phyloP scores from a whole-genome alignment of 2,797 vertebrate species.

The Gobio occitaniae region DNA sequence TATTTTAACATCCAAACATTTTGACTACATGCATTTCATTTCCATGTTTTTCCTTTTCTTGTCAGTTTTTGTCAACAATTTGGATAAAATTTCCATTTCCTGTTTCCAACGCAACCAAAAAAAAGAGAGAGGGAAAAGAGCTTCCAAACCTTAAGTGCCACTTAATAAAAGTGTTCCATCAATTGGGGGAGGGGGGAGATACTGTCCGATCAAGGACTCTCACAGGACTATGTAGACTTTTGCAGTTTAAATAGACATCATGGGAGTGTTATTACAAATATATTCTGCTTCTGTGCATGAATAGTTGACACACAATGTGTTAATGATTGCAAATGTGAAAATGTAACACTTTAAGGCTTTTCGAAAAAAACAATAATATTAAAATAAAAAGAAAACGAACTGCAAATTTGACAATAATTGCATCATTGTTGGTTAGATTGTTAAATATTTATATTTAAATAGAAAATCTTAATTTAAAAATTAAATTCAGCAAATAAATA shows the following conservation, averaged over 20 bases:
- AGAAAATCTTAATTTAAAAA: neutral
- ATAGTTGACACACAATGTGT: neutral
- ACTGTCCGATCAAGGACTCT: constrained; percentile 31
- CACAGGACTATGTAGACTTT: constrained; percentile 15
- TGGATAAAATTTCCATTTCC: constrained; percentile 55
- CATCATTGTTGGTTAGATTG: too few species aligned
- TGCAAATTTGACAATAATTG: neutral
- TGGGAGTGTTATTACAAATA: neutral
- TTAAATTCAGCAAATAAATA: neutral
- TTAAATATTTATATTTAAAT: neutral
- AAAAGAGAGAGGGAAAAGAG: constrained; percentile 69
- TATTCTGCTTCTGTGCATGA: neutral
- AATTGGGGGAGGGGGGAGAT: constrained; percentile 44
- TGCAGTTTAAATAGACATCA: constrained; percentile 11
- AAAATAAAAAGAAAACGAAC: neutral
- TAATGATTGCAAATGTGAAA: neutral
- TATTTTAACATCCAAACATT: constrained; percentile 7
- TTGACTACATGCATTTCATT: neutral
- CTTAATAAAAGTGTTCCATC: constrained; percentile 64
- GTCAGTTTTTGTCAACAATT: neutral
- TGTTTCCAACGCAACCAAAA: constrained; percentile 82
- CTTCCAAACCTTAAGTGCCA: constrained; percentile 77
- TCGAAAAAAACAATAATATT: too few species aligned
- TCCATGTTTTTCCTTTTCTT: neutral
- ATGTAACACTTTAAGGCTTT: neutral